Percentiles rank a stretch among this genome's conserved stretches.
phyloP scores from a whole-genome alignment of 2,113 vertebrate species.

The Crotalus horridus region DNA sequence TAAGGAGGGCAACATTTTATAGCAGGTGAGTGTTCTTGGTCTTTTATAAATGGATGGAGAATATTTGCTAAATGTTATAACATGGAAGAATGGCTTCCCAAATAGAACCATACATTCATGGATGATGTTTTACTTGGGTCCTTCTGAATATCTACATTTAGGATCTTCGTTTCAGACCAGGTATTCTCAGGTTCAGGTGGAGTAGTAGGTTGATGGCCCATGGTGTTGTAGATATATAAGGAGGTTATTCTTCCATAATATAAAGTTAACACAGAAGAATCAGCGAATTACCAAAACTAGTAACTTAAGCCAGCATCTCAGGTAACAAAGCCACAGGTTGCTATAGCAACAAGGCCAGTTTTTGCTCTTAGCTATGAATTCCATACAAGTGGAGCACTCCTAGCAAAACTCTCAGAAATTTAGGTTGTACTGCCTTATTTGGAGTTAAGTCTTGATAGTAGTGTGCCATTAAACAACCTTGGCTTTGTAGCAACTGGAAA shows the following conservation, averaged over 20 bases:
- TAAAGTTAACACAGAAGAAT: background rate
- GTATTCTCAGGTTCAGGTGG: background rate
- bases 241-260: background rate
- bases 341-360: background rate
- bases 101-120: background rate
- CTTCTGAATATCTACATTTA: background rate
- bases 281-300: background rate
- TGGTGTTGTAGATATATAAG: background rate
- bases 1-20: background rate
- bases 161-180: background rate
- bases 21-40: background rate
- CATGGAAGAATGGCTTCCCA: background rate
- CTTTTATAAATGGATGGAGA: background rate
- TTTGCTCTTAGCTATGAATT: background rate
- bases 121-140: background rate
- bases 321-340: background rate
- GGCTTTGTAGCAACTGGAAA: background rate
- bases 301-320: background rate
- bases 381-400: background rate
- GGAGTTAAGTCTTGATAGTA: background rate
- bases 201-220: background rate
- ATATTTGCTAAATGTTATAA: background rate
- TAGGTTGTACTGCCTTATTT: background rate
- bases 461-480: background rate
- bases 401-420: background rate